Percentiles rank a stretch among this genome's conserved stretches.
Evolutionary conservation across 2,113 vertebrate genomes (phyloP).

Genomic region (Danionella cerebrum): DNA sequence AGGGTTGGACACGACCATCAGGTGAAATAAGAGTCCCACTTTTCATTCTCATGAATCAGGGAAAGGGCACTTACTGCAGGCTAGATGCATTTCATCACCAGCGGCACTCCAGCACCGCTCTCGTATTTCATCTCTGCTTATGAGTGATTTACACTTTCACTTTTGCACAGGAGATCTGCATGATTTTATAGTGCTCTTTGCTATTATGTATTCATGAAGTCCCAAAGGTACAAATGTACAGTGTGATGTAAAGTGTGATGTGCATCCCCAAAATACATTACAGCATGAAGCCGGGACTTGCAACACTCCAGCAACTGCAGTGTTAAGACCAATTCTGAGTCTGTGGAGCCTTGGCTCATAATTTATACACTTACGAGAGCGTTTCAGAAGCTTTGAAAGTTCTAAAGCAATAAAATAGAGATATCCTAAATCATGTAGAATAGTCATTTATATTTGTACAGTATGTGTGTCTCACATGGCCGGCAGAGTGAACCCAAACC

Average conservation of each 20-base stretch:
- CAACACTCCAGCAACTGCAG: neutral
- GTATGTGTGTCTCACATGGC: too few species aligned
- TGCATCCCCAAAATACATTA: conserved; percentile 25
- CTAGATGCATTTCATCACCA: conserved; percentile 39
- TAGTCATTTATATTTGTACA: too few species aligned
- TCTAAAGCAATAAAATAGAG: neutral
- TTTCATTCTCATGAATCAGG: conserved; percentile 59
- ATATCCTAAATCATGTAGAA: too few species aligned
- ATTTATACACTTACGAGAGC: conserved; percentile 8
- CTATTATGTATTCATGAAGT: conserved; percentile 32
- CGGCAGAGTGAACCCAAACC: too few species aligned
- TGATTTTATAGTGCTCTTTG: conserved; percentile 18
- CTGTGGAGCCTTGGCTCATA: neutral
- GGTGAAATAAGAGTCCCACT: conserved; percentile 60
- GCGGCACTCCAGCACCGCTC: conserved; percentile 27
- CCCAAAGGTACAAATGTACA: conserved; percentile 26
- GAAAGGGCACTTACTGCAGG: conserved; percentile 35
- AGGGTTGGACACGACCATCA: conserved; percentile 62
- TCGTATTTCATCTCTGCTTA: conserved; percentile 34
- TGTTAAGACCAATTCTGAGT: conserved; percentile 10
- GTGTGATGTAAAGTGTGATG: conserved; percentile 23
- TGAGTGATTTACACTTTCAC: conserved; percentile 39
- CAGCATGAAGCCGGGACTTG: conserved; percentile 7
- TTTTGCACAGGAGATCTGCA: conserved; percentile 35
- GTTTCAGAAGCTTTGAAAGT: neutral